Evolutionary conservation across 2,888 invertebrate genomes (phyloP), one percentile per base, ranked within the genome.

Genomic region (Gortyna flavago): DNA sequence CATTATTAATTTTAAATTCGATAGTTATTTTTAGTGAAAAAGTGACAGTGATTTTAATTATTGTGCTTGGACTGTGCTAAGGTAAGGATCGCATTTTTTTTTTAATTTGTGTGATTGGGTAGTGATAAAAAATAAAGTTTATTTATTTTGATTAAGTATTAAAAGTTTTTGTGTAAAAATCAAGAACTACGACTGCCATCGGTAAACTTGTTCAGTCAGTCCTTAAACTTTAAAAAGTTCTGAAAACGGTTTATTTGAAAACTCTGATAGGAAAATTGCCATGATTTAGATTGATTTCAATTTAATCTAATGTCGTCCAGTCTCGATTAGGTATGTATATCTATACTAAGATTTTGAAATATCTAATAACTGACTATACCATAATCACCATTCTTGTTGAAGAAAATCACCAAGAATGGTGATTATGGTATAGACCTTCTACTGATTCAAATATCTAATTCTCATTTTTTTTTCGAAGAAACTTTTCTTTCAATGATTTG

Each of bases 1-100:
- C 70, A 72, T 72, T 82, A 85, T 77, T 87, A 82, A 65, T 81
- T 78, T 78, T 85, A 85, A 88, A 78, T 84, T 87, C 86, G 87
- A 85, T 87, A 82, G 81, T 57, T 83, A 73, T 79, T 77, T 84
- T 83, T 84, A 59, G 87, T 86, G 87, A 70, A 73, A 71, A 59
- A 81, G 85, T 87, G 87, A 51, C 59, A 72, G 87, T 88, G 85
- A 59, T 68, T 82, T 73, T 64, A 29, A 62, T 79, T 68, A 54
- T 41, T 77, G 69, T 79, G 76, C 21, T 76, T 74, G 83, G 74
- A 83, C 44, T 78, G 68, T 84, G 44, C 9, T 18, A 80, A 83
- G 86, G 87, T 88, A 71, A 82, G 84, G 44, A 61, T 21, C 13
- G n/a, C 18, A 54, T 67, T 57, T 71, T 32, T 44, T 54, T 6